These are phyloP conservation scores for Notarius lentiginosus DNA, from an alignment of 2,113 vertebrate genomes.

Conservation along the genomic window DNA sequence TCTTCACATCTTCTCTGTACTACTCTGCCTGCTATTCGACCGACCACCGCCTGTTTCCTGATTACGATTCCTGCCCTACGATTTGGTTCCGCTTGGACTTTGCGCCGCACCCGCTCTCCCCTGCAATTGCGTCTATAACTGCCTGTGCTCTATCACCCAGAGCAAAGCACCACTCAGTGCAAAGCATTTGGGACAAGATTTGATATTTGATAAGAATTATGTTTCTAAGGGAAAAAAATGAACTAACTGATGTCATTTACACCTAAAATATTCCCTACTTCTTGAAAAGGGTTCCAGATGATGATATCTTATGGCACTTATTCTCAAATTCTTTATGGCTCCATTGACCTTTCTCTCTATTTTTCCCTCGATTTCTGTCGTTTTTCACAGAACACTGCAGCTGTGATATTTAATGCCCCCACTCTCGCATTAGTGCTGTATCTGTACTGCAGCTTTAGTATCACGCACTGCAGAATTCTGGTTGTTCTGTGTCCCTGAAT, in stretches of 20 bases:
- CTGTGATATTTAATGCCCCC: constrained; percentile 18
- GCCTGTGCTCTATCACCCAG: background rate
- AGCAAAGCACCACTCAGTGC: background rate
- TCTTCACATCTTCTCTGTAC: no score
- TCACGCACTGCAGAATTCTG: constrained; percentile 4
- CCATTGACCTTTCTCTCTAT: constrained; percentile 21
- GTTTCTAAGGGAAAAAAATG: background rate
- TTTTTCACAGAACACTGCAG: background rate
- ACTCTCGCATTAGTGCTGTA: background rate
- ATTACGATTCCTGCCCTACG: no score
- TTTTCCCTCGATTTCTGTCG: background rate
- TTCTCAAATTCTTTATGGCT: background rate
- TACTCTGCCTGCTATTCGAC: no score
- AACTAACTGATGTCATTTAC: background rate
- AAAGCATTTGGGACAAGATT: background rate
- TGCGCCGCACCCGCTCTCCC: no score
- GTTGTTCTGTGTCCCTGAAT: background rate
- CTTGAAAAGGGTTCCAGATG: constrained; percentile 2
- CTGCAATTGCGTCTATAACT: no score
- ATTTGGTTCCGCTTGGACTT: no score
- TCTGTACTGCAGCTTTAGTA: background rate
- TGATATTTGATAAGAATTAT: background rate
- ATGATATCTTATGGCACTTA: background rate
- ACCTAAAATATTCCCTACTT: background rate
- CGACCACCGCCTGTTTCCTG: no score